phyloP scores from a whole-genome alignment of 2,888 invertebrate species.

The Acleris literana region DNA sequence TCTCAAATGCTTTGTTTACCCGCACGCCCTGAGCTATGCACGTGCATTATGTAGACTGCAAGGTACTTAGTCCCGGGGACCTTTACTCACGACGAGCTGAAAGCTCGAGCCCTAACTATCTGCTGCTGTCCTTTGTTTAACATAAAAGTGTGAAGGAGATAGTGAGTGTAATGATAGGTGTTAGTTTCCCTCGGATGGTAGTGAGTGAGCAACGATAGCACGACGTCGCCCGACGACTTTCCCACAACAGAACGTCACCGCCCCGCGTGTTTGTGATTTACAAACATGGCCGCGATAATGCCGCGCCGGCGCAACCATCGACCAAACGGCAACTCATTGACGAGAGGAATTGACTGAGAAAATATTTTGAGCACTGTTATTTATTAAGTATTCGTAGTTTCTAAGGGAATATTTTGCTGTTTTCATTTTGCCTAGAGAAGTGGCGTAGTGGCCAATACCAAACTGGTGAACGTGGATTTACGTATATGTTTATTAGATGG shows the following conservation, averaged over 20 bases:
- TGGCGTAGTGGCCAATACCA: background rate
- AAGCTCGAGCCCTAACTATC: conserved; percentile 14
- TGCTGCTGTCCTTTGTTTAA: conserved; percentile 18
- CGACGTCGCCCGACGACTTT: conserved; percentile 39
- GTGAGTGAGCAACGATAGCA: conserved; percentile 43
- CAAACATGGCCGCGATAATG: conserved; percentile 45
- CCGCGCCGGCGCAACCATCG: conserved; percentile 44
- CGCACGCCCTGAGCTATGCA: conserved; percentile 35
- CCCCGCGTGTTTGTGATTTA: conserved; percentile 48
- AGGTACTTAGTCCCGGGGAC: conserved; percentile 34
- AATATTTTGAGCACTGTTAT: conserved; percentile 45
- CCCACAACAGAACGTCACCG: conserved; percentile 40
- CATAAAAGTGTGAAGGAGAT: conserved; percentile 23
- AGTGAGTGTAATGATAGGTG: conserved; percentile 17
- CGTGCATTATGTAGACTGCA: conserved; percentile 38
- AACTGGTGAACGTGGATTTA: background rate
- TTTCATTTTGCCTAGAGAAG: background rate
- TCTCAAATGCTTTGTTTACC: conserved; percentile 37
- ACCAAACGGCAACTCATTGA: conserved; percentile 46
- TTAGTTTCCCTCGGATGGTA: conserved; percentile 37
- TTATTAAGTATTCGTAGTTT: conserved; percentile 39
- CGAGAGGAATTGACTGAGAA: conserved; percentile 51
- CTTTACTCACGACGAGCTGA: conserved; percentile 22
- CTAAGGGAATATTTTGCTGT: conserved; percentile 36
- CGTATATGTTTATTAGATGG: no score